These are phyloP conservation scores for Zaprionus taronus DNA, from an alignment of 1,140 invertebrate genomes.

Conservation along the genomic window DNA sequence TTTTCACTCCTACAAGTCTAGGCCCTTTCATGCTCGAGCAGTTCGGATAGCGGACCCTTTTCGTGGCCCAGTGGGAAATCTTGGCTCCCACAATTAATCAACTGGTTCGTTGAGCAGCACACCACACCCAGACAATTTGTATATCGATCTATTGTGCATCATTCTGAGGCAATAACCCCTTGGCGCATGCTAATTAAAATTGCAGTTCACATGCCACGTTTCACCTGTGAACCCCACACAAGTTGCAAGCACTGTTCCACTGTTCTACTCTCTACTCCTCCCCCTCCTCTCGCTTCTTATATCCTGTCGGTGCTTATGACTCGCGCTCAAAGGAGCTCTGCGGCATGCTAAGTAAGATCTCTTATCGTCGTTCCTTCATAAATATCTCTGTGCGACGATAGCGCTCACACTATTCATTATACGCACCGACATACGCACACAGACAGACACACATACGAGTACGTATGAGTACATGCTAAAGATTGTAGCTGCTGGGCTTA, in stretches of 20 bases:
- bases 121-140: constrained; percentile 71
- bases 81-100: constrained; percentile 83
- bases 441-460: not conserved
- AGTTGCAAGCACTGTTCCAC: not conserved
- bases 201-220: constrained; percentile 43
- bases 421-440: constrained; percentile 43
- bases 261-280: not conserved
- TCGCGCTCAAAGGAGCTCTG: constrained; percentile 36
- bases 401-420: constrained; percentile 79
- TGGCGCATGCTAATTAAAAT: constrained; percentile 76
- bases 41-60: constrained; percentile 15
- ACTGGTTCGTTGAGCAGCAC: constrained; percentile 54
- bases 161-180: constrained; percentile 44
- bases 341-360: constrained; percentile 72
- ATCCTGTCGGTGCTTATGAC: constrained; percentile 75
- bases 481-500: constrained; percentile 74
- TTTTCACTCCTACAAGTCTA: constrained; percentile 67
- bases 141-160: constrained; percentile 71
- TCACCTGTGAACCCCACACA: constrained; percentile 61
- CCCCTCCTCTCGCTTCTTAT: constrained; percentile 8
- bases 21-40: constrained; percentile 37
- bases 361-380: constrained; percentile 76
- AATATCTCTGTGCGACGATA: constrained; percentile 67
- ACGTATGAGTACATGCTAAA: constrained; percentile 10
- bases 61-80: constrained; percentile 70